Percentiles rank a stretch among this genome's conserved stretches.
Conservation (phyloP, 2,113 vertebrate species). For the Miniopterus natalensis region DNA sequence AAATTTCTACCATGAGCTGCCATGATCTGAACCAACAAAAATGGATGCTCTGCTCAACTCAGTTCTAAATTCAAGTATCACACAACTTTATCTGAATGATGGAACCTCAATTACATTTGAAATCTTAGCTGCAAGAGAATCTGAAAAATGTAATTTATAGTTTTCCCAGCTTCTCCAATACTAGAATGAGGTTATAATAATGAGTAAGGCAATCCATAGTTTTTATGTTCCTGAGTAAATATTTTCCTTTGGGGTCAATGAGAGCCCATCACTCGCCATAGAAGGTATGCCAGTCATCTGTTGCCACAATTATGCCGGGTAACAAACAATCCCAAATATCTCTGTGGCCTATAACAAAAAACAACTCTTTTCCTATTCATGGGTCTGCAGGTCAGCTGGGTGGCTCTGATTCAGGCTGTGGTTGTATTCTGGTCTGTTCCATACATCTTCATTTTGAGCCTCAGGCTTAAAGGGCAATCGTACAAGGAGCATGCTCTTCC, state of each 20-base stretch:
- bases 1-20: neutral
- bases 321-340: neutral
- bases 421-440: neutral
- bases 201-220: neutral
- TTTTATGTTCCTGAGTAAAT: neutral
- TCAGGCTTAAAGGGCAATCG: neutral
- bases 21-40: neutral
- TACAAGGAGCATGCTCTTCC: neutral
- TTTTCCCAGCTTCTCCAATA: neutral
- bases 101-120: neutral
- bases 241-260: neutral
- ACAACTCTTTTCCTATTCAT: neutral
- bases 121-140: neutral
- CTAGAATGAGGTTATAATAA: neutral
- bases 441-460: neutral
- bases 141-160: neutral
- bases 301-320: neutral
- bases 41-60: neutral
- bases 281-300: neutral
- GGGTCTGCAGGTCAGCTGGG: neutral
- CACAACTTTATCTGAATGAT: neutral
- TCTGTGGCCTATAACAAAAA: neutral
- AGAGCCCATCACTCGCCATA: neutral
- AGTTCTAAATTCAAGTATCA: neutral
- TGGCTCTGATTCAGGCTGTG: neutral